A percentile compares a stretch with the other conserved stretches of the same genome.
These are phyloP conservation scores for Dorcus hopei DNA, from an alignment of 2,888 invertebrate species.

Conservation along the genomic window DNA sequence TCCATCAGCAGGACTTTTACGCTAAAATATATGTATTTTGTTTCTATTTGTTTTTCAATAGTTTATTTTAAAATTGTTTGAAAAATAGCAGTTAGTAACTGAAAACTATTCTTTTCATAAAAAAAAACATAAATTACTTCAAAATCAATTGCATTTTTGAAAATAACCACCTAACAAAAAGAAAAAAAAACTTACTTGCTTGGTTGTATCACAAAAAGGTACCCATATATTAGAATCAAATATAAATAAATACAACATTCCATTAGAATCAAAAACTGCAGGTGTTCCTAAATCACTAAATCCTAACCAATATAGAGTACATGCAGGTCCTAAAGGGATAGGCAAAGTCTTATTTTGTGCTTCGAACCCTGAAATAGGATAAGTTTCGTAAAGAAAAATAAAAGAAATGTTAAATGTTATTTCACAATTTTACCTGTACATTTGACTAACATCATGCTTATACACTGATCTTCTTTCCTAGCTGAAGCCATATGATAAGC, in stretches of 20 bases:
- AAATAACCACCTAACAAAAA: too few relatives aligned
- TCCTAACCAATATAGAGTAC: conserved; percentile 73
- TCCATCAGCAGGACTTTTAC: conserved; percentile 67
- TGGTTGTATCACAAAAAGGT: conserved; percentile 72
- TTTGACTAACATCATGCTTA: conserved; percentile 55
- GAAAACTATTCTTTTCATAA: background rate
- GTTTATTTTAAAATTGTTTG: too few relatives aligned
- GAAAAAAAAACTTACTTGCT: conserved; percentile 57
- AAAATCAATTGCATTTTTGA: background rate
- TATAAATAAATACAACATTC: conserved; percentile 70
- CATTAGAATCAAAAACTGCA: conserved; percentile 71
- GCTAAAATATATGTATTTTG: conserved; percentile 42
- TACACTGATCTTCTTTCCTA: conserved; percentile 54
- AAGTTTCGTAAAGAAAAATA: too few relatives aligned
- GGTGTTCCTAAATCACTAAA: conserved; percentile 81
- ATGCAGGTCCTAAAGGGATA: conserved; percentile 60
- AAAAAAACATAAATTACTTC: background rate
- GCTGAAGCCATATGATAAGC: conserved; percentile 63
- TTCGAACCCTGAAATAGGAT: background rate
- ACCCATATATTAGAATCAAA: conserved; percentile 72
- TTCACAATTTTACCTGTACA: conserved; percentile 41
- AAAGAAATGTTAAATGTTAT: background rate
- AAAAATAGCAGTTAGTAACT: too few relatives aligned
- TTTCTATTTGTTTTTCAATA: too few relatives aligned
- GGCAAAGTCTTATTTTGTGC: conserved; percentile 3